These are phyloP conservation scores for Synergus japonicus DNA, from an alignment of 2,888 invertebrate genomes.

Conservation along the genomic window DNA sequence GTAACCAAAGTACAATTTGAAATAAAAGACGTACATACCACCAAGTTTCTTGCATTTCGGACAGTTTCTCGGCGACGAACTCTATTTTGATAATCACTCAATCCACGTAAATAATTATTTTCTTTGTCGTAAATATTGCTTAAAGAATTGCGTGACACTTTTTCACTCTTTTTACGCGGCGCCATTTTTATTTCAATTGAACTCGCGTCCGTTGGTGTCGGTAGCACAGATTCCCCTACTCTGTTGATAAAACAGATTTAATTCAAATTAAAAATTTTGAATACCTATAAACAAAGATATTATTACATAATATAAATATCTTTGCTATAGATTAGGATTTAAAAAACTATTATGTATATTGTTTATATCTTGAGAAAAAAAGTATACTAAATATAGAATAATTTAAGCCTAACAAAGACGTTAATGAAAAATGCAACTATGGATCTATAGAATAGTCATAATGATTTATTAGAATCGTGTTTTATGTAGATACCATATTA, in stretches of 20 bases:
- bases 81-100: slow-evolving; percentile 68
- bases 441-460: neutral
- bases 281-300: too few relatives aligned
- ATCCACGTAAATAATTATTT: slow-evolving; percentile 69
- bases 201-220: slow-evolving; percentile 1
- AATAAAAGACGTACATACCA: slow-evolving; percentile 61
- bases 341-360: too few relatives aligned
- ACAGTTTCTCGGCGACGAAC: slow-evolving; percentile 68
- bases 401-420: neutral
- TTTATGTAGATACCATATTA: slow-evolving; percentile 18
- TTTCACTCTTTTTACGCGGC: slow-evolving; percentile 66
- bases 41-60: slow-evolving; percentile 59
- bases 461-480: slow-evolving; percentile 26
- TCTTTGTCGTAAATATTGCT: slow-evolving; percentile 63
- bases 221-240: neutral
- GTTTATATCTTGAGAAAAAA: too few relatives aligned
- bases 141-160: slow-evolving; percentile 54
- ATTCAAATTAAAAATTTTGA: neutral
- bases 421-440: neutral
- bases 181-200: slow-evolving; percentile 64
- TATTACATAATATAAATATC: too few relatives aligned
- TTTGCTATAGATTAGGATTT: too few relatives aligned
- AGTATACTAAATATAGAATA: neutral
- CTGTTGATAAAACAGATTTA: neutral
- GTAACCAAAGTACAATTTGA: neutral